Evolutionary conservation across 2,888 invertebrate species (phyloP).

Genomic region (Aquatica leii): DNA sequence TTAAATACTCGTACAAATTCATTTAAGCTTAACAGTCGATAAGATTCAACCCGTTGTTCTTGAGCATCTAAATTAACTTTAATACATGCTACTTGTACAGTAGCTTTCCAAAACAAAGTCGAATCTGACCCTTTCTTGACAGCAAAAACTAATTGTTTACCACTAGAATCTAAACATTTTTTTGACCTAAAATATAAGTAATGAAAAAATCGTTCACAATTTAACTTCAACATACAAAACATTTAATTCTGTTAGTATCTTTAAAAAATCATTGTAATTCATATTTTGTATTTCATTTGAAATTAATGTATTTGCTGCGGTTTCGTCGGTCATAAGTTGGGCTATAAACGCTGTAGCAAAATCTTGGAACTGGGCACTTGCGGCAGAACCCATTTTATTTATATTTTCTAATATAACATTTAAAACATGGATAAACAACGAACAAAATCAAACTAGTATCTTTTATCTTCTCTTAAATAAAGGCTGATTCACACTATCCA

Average conservation of each 20-base stretch:
- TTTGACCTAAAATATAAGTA: slow-evolving; percentile 62
- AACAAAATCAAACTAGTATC: too few relatives aligned
- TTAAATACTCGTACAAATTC: slow-evolving; percentile 71
- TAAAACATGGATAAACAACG: too few relatives aligned
- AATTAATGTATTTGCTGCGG: slow-evolving; percentile 48
- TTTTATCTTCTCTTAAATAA: too few relatives aligned
- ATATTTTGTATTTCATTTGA: slow-evolving; percentile 53
- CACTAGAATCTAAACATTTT: slow-evolving; percentile 67
- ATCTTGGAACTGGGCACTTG: slow-evolving; percentile 48
- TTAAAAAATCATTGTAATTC: slow-evolving; percentile 68
- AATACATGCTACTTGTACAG: slow-evolving; percentile 71
- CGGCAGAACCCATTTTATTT: slow-evolving; percentile 45
- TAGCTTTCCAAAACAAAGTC: slow-evolving; percentile 74
- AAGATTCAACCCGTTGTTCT: slow-evolving; percentile 65
- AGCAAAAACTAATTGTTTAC: slow-evolving; percentile 71
- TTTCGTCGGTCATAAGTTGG: slow-evolving; percentile 48
- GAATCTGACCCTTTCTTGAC: slow-evolving; percentile 71
- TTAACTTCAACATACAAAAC: slow-evolving; percentile 63
- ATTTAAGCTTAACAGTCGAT: slow-evolving; percentile 67
- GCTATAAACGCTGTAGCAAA: slow-evolving; percentile 41
- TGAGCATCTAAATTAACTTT: slow-evolving; percentile 62
- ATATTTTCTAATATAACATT: neutral
- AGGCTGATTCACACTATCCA: too few relatives aligned
- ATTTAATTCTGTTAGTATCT: slow-evolving; percentile 68
- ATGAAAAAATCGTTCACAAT: neutral